Conservation (phyloP, 2,888 invertebrate species). For the Dromius quadrimaculatus region DNA sequence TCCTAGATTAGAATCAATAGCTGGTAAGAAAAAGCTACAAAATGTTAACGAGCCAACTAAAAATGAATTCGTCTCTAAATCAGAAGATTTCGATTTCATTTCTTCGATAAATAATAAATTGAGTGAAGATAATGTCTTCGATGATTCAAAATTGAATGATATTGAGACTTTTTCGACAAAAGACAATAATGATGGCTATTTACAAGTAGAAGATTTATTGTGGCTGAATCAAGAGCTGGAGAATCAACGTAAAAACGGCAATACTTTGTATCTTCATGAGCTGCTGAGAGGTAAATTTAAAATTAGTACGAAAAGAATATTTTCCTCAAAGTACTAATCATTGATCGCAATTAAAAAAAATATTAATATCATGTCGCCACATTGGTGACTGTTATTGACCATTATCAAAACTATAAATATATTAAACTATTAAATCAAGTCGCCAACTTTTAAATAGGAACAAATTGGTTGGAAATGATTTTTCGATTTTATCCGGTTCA, state of each 20-base stretch:
- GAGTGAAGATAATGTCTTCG: slow-evolving; percentile 53
- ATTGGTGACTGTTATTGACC: too few relatives aligned
- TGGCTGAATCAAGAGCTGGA: slow-evolving; percentile 74
- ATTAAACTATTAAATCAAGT: too few relatives aligned
- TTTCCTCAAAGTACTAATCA: too few relatives aligned
- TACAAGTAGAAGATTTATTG: slow-evolving; percentile 71
- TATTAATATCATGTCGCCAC: too few relatives aligned
- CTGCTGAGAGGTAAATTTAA: slow-evolving; percentile 22
- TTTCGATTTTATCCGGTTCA: too few relatives aligned
- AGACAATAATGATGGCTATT: slow-evolving; percentile 58
- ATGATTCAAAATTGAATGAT: not conserved
- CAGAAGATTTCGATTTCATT: slow-evolving; percentile 37
- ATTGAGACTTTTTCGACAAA: slow-evolving; percentile 42
- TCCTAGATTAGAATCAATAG: slow-evolving; percentile 56
- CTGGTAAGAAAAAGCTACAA: slow-evolving; percentile 9
- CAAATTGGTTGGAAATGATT: too few relatives aligned
- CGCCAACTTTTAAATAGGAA: too few relatives aligned
- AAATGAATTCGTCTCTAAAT: slow-evolving; percentile 6
- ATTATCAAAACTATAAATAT: too few relatives aligned
- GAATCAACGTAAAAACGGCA: slow-evolving; percentile 64
- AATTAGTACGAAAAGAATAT: too few relatives aligned
- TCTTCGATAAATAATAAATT: slow-evolving; percentile 36
- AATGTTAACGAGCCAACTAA: not conserved
- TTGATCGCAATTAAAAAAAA: too few relatives aligned
- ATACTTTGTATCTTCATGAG: slow-evolving; percentile 45